Evolutionary conservation across 1,140 invertebrate genomes (phyloP).

Genomic region (Aleiodes sp.): DNA sequence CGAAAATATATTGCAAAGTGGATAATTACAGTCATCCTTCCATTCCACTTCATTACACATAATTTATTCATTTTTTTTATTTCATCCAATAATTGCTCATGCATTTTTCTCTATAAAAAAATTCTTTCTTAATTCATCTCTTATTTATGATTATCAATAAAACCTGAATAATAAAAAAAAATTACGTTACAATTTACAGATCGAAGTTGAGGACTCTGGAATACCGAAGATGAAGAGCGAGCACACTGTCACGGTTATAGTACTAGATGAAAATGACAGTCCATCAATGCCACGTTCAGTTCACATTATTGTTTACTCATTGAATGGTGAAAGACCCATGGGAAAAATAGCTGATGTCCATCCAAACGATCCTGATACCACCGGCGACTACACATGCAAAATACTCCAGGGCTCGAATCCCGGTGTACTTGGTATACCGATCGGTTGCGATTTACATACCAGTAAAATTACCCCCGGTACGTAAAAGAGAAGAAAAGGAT

Average conservation of each 20-base stretch:
- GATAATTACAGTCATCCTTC: no score
- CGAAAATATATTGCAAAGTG: no score
- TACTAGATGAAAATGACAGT: slow-evolving; percentile 92
- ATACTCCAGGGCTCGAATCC: slow-evolving; percentile 72
- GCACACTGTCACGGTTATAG: slow-evolving; percentile 78
- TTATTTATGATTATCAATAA: not conserved
- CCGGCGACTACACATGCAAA: slow-evolving; percentile 88
- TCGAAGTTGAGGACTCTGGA: slow-evolving; percentile 92
- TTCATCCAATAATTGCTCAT: no score
- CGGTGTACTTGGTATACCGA: slow-evolving; percentile 76
- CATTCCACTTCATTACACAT: no score
- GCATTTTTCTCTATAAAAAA: not conserved
- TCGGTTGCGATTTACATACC: slow-evolving; percentile 82
- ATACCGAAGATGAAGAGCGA: slow-evolving; percentile 82
- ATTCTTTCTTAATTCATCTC: not conserved
- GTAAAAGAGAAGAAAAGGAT: slow-evolving; percentile 32
- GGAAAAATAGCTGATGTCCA: slow-evolving; percentile 90
- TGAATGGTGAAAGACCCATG: slow-evolving; percentile 75
- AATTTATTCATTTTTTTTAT: no score
- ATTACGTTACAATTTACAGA: slow-evolving; percentile 48
- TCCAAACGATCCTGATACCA: slow-evolving; percentile 89
- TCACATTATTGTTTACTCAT: slow-evolving; percentile 82
- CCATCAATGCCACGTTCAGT: slow-evolving; percentile 86
- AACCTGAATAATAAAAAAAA: slow-evolving; percentile 6
- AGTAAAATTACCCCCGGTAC: slow-evolving; percentile 71